A percentile compares a stretch with the other conserved stretches of the same genome.
These are phyloP conservation scores for Lepidochrysops patricia DNA, from an alignment of 2,888 invertebrate genomes.

Conservation along the genomic window DNA sequence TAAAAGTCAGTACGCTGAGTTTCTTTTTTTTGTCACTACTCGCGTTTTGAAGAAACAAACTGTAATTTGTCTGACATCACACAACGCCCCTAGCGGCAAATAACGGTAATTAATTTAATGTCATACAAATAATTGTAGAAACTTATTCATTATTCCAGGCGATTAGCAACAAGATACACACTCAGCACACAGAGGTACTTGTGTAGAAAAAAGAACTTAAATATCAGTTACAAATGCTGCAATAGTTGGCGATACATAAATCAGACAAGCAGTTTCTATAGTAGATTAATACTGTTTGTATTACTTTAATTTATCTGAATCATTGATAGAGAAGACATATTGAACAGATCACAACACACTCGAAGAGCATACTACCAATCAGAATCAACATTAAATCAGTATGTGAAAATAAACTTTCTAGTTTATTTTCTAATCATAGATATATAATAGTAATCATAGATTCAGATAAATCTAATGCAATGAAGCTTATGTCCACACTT, in stretches of 20 bases:
- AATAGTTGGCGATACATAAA: conserved; percentile 7
- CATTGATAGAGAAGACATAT: neutral
- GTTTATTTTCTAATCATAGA: neutral
- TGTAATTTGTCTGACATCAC: too few species aligned
- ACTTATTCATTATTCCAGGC: too few species aligned
- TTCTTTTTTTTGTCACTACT: too few species aligned
- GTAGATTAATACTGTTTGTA: conserved; percentile 19
- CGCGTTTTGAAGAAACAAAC: too few species aligned
- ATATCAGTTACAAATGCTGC: conserved; percentile 14
- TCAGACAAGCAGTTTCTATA: conserved; percentile 14
- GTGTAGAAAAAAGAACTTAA: conserved; percentile 10
- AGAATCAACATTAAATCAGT: too few species aligned
- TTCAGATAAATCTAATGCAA: neutral
- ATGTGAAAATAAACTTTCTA: too few species aligned
- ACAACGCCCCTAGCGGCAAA: too few species aligned
- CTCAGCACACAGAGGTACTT: neutral
- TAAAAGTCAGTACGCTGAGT: too few species aligned
- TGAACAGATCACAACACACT: neutral
- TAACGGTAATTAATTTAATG: too few species aligned
- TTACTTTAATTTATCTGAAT: conserved; percentile 8
- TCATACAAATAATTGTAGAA: too few species aligned
- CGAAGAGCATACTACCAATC: neutral
- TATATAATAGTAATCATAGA: neutral
- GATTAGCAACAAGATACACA: too few species aligned
- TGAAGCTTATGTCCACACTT: neutral